Conservation (phyloP, 2,113 vertebrate species). For the Cavia porcellus region DNA sequence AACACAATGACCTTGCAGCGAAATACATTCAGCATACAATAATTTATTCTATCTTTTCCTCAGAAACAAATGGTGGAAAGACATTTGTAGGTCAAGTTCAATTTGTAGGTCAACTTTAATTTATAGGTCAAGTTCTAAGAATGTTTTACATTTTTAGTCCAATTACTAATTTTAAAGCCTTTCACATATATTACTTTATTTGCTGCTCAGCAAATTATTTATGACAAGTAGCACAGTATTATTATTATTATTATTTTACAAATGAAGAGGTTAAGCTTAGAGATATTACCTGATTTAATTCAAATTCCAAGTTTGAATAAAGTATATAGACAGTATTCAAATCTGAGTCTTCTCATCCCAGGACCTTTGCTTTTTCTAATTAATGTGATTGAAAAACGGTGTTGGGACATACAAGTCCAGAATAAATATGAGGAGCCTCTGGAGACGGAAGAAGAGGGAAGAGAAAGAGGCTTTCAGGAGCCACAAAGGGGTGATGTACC, state of each 20-base stretch:
- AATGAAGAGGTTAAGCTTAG: background rate
- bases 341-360: background rate
- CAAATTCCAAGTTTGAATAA: background rate
- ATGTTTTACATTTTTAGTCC: background rate
- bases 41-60: background rate
- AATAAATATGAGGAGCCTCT: background rate
- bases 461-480: background rate
- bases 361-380: background rate
- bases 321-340: background rate
- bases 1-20: background rate
- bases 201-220: slow-evolving; percentile 28
- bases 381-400: background rate
- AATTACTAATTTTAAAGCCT: background rate
- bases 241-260: slow-evolving; percentile 35
- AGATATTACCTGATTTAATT: background rate
- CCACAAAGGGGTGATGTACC: background rate
- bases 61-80: background rate
- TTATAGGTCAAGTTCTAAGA: slow-evolving; percentile 34
- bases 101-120: background rate
- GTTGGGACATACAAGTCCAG: background rate
- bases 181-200: background rate
- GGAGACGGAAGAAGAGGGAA: background rate
- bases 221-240: background rate
- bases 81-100: slow-evolving; percentile 37
- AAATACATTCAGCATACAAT: background rate